Evolutionary conservation across 2,888 invertebrate species (phyloP).

Genomic region (Caradrina kadenii): DNA sequence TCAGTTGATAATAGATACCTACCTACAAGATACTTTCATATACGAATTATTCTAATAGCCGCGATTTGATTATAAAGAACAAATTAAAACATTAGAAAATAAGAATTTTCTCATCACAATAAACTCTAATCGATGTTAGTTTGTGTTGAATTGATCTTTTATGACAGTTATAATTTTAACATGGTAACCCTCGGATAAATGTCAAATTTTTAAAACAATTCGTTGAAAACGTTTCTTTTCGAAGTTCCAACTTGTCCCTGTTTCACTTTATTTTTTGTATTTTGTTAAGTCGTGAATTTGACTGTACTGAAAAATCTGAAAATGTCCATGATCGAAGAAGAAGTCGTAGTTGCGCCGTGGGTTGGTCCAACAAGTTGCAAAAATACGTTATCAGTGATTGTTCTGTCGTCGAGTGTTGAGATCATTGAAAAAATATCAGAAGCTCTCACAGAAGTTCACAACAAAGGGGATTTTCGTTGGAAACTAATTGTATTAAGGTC

Average conservation of each 20-base stretch:
- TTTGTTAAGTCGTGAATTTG: background rate
- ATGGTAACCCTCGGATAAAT: conserved; percentile 6
- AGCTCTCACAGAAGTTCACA: conserved; percentile 79
- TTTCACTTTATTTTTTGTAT: background rate
- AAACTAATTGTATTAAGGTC: conserved; percentile 81
- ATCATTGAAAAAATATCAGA: conserved; percentile 82
- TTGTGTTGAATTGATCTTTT: background rate
- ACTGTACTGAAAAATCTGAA: conserved; percentile 54
- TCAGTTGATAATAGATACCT: no score
- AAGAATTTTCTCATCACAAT: no score
- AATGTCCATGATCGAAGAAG: conserved; percentile 79
- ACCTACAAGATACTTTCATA: no score
- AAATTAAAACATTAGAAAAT: no score
- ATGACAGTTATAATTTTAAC: no score
- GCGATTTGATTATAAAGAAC: no score
- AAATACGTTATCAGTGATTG: conserved; percentile 80
- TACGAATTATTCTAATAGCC: no score
- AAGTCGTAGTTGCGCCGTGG: conserved; percentile 81
- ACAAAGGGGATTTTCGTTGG: conserved; percentile 80
- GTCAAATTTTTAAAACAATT: conserved; percentile 33
- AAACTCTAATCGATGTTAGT: background rate
- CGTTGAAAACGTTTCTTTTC: conserved; percentile 15
- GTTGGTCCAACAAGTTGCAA: conserved; percentile 80
- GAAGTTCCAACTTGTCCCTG: background rate
- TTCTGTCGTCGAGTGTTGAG: conserved; percentile 81